Conservation (phyloP, 2,888 invertebrate species). For the Hydrotaea diabolus region DNA sequence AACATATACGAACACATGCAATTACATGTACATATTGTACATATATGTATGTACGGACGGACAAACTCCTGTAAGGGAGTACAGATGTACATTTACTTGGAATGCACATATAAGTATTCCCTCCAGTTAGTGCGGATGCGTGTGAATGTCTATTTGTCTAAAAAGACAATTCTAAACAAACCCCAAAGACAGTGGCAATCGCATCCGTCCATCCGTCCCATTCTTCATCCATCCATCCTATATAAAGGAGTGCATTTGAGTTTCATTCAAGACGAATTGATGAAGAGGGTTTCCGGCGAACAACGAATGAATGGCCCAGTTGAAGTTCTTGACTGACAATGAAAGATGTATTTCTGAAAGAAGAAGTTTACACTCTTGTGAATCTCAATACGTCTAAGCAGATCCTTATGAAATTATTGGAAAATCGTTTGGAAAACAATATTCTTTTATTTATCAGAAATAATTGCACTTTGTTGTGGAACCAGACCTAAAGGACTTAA, state of each 20-base stretch:
- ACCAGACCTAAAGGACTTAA: too few relatives aligned
- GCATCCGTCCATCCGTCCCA: too few relatives aligned
- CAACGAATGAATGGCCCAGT: background rate
- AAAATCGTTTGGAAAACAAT: too few relatives aligned
- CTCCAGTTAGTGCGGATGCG: background rate
- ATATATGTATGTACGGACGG: too few relatives aligned
- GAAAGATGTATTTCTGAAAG: background rate
- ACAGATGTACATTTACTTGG: background rate
- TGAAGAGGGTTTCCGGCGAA: background rate
- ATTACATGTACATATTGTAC: background rate
- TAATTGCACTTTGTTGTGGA: too few relatives aligned
- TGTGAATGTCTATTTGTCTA: too few relatives aligned
- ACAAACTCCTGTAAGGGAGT: too few relatives aligned
- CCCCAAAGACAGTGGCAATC: too few relatives aligned
- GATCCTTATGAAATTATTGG: background rate
- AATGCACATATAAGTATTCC: background rate
- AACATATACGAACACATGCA: background rate
- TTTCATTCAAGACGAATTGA: background rate
- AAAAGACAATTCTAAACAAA: too few relatives aligned
- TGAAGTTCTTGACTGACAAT: slow-evolving; percentile 12
- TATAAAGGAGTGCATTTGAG: background rate
- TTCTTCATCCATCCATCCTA: too few relatives aligned
- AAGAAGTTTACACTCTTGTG: background rate
- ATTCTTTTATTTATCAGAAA: too few relatives aligned
- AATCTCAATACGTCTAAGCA: background rate